These are phyloP conservation scores for Numenius phaeopus DNA, from an alignment of 2,797 vertebrate species.

Conservation along the genomic window DNA sequence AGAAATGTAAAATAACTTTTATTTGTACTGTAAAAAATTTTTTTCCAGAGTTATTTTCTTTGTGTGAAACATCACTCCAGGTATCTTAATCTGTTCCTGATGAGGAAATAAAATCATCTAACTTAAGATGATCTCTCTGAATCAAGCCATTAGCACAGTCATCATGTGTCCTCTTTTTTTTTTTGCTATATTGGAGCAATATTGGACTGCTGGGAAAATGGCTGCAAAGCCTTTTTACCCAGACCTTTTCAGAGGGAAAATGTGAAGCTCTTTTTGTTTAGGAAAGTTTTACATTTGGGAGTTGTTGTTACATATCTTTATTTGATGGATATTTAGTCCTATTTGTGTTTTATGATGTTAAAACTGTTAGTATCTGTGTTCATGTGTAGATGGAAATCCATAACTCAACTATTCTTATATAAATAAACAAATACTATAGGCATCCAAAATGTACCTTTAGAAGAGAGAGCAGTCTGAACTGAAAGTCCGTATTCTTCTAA, in stretches of 20 bases:
- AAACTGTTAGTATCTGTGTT: not conserved
- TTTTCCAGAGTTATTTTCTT: not conserved
- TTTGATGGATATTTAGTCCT: not conserved
- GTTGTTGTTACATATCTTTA: not conserved
- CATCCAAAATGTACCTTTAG: not conserved
- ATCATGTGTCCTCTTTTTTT: not conserved
- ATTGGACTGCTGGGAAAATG: not conserved
- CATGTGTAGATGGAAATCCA: not conserved
- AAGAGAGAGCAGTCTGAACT: not conserved
- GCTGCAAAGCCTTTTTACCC: not conserved
- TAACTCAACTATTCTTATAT: not conserved
- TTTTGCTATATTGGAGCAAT: not conserved
- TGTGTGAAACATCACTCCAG: not conserved
- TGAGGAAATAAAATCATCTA: not conserved
- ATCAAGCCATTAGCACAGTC: not conserved
- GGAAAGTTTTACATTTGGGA: not conserved
- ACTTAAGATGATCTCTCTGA: not conserved
- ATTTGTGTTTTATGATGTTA: not conserved
- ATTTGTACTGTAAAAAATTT: not conserved
- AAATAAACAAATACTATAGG: not conserved
- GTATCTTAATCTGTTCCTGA: not conserved
- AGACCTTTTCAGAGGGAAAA: not conserved
- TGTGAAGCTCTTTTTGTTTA: not conserved
- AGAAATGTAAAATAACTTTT: not conserved
- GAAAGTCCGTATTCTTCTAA: not conserved